Base-by-base conservation (phyloP, 2,888 invertebrate genomes). In the Eupithecia inturbata region DNA sequence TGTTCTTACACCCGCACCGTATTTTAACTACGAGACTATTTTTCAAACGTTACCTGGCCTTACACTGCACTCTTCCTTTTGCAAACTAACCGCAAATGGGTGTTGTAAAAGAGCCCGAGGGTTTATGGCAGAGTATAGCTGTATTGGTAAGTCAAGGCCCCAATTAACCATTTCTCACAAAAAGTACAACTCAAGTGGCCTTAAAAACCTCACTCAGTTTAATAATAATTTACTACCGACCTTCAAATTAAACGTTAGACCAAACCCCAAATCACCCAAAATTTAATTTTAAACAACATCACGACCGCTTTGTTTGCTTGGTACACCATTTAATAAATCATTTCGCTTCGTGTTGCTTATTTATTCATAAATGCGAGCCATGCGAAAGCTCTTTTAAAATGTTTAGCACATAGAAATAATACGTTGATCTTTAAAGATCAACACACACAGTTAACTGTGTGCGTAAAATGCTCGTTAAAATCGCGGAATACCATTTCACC, bases 271-370 rank as follows among this genome's bases (percentile, higher is more conserved):
- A 68, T 68, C 63, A 22, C n/a, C 22, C 33, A 64, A 70, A 69
- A 70, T 70, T 49, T 67, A 72, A 57, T 71, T 69, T 67, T 31
- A 66, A 68, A 71, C 60, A 70, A 26, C 36, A 57, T 66, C 67
- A 72, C 70, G 69, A 68, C 45, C 62, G 39, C 62, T 70, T 67
- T 66, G 71, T 72, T 75, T 67, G 57, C 67, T 64, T 45, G 57
- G 39, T 62, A 70, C 53, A 70, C 10, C 75, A 71, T 71, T 69
- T 41, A 68, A 73, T 76, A 73, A 76, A 76, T 73, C 70, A 75
- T 71, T 76, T 75, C 53, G 41, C 70, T 62, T 45, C 70, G 49
- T 68, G 71, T 71, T 49, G 71, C 62, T 70, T 71, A 71, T 73
- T 76, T 76, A 76, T 76, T 72, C 72, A 75, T 57, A 49, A 31